These are phyloP conservation scores for Araneus ventricosus DNA, from an alignment of 1,140 invertebrate genomes.

Conservation along the genomic window DNA sequence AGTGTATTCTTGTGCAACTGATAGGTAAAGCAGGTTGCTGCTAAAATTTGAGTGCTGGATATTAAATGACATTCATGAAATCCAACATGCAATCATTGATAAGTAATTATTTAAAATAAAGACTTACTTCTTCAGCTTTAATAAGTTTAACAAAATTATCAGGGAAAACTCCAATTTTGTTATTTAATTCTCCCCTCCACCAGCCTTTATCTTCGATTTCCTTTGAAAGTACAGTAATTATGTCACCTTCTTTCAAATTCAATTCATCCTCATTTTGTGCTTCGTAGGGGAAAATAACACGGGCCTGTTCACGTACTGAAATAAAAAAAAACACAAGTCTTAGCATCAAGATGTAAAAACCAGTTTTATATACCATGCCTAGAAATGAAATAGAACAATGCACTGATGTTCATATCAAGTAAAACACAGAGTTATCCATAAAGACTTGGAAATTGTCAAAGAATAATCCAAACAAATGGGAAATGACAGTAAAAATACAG, in stretches of 20 bases:
- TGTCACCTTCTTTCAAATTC: constrained; percentile 91
- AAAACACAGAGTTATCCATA: no score
- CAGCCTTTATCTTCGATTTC: constrained; percentile 96
- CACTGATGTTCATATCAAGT: no score
- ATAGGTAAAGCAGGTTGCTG: no score
- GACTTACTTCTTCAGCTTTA: constrained; percentile 76
- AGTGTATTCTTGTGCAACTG: no score
- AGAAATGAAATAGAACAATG: no score
- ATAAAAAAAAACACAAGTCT: no score
- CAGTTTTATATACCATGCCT: background rate
- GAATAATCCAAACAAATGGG: no score
- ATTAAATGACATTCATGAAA: no score
- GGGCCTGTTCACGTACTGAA: constrained; percentile 86
- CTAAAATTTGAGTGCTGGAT: no score
- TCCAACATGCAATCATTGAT: no score
- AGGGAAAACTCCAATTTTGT: constrained; percentile 95
- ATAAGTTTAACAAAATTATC: constrained; percentile 96
- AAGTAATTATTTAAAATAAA: background rate
- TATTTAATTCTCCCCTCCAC: constrained; percentile 97
- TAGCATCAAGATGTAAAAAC: background rate
- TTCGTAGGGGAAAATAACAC: constrained; percentile 93
- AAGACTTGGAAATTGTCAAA: no score
- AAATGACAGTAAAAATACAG: no score
- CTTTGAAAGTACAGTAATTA: constrained; percentile 92
- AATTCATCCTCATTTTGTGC: constrained; percentile 97